A percentile compares a stretch with the other conserved stretches of the same genome.
Evolutionary conservation across 2,888 invertebrate species (phyloP).

Genomic region (Panzeria rudis): DNA sequence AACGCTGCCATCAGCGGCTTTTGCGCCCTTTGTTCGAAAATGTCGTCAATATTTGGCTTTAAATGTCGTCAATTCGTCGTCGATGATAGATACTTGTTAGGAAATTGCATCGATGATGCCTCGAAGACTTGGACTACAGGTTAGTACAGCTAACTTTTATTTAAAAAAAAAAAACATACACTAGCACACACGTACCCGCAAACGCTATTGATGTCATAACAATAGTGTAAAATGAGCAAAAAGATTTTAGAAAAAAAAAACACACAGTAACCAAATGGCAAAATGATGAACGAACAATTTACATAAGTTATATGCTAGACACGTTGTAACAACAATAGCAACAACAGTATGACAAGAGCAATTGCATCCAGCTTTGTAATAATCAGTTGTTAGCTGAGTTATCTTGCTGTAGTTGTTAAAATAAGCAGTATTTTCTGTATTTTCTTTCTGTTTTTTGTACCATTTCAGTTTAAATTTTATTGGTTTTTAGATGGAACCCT

Average conservation of each 20-base stretch:
- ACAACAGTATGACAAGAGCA: neutral
- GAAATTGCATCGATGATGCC: too few species aligned
- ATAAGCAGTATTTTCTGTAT: neutral
- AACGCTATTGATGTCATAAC: constrained; percentile 46
- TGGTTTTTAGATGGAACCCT: neutral
- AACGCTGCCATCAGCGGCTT: too few species aligned
- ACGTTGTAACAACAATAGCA: constrained; percentile 29
- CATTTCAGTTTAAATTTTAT: constrained; percentile 8
- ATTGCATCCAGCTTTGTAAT: constrained; percentile 22
- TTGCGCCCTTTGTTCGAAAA: too few species aligned
- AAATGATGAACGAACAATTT: constrained; percentile 56
- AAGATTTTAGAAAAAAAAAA: neutral
- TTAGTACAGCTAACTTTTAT: constrained; percentile 3
- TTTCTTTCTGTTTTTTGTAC: neutral
- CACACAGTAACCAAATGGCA: constrained; percentile 7
- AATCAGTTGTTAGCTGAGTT: constrained; percentile 39
- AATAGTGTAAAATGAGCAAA: constrained; percentile 49
- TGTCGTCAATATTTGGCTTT: too few species aligned
- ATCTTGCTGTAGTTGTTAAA: constrained; percentile 18
- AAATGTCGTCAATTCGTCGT: too few species aligned
- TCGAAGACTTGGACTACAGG: too few species aligned
- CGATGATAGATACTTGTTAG: too few species aligned
- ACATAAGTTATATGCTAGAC: constrained; percentile 56
- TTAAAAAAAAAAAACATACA: neutral
- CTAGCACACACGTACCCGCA: constrained; percentile 23